These are phyloP conservation scores for Romanogobio albipinnatus DNA, from an alignment of 2,113 vertebrate species.

Conservation along the genomic window DNA sequence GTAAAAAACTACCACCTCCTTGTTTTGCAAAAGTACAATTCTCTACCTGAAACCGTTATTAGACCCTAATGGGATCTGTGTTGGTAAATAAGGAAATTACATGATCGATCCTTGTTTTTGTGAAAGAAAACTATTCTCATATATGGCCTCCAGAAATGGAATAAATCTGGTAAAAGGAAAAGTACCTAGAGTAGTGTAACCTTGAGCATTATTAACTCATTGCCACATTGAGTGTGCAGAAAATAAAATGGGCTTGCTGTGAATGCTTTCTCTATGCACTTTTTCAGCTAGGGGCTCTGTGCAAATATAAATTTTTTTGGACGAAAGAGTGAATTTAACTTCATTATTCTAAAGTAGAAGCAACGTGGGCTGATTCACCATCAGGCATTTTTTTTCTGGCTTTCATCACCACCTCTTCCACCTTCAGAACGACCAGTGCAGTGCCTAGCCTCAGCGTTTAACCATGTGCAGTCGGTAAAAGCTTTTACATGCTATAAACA, in stretches of 20 bases:
- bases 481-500: constrained; percentile 6
- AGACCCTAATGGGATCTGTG: not conserved
- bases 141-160: constrained; percentile 7
- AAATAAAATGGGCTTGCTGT: not conserved
- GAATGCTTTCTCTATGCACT: not conserved
- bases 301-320: not conserved
- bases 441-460: not conserved
- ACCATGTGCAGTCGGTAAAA: constrained; percentile 23
- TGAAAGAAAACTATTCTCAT: constrained; percentile 7
- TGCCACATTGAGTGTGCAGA: not conserved
- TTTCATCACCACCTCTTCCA: constrained; percentile 24
- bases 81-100: constrained; percentile 21
- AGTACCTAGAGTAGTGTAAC: not conserved
- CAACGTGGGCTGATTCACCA: not conserved
- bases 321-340: not conserved
- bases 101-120: constrained; percentile 24
- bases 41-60: constrained; percentile 60
- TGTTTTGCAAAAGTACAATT: constrained; percentile 60
- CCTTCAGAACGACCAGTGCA: not conserved
- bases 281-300: not conserved
- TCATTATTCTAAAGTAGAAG: constrained; percentile 1
- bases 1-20: constrained; percentile 67
- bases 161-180: not conserved
- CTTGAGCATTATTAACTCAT: constrained; percentile 15
- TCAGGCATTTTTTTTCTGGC: not conserved